Percentiles rank a stretch among this genome's conserved stretches.
These are phyloP conservation scores for Bergia sp. DNA, from an alignment of 92 coral and sea anemone genomes.

Conservation along the genomic window DNA sequence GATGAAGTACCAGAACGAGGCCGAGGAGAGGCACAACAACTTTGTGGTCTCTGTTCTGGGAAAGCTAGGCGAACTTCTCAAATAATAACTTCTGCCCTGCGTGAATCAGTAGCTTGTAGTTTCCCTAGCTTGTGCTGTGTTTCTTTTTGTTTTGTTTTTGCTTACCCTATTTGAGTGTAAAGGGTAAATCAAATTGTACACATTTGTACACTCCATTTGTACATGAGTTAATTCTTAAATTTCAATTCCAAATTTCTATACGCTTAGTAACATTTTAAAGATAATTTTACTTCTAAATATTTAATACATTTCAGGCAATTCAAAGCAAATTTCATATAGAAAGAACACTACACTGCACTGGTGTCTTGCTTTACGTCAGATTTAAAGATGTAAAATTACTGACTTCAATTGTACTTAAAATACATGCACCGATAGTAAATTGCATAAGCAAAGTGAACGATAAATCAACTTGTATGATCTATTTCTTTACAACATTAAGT, in stretches of 20 bases:
- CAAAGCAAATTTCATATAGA: neutral
- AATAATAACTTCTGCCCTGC: neutral
- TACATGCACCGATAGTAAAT: conserved; percentile 17
- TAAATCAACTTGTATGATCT: neutral
- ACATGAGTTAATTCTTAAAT: conserved; percentile 8
- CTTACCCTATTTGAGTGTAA: neutral
- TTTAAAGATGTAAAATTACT: neutral
- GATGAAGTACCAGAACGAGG: too few relatives aligned
- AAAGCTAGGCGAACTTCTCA: too few relatives aligned
- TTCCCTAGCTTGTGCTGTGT: conserved; percentile 5
- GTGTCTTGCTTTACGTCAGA: neutral
- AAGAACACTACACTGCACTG: neutral
- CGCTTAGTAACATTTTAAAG: neutral
- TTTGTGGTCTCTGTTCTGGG: too few relatives aligned
- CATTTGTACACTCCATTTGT: neutral
- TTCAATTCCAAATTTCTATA: conserved; percentile 1
- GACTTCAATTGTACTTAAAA: neutral
- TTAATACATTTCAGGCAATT: neutral
- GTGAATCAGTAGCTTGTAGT: neutral
- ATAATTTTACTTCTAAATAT: too few relatives aligned
- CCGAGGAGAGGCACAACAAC: too few relatives aligned
- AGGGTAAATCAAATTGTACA: neutral
- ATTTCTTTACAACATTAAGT: conserved; percentile 9
- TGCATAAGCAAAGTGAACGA: neutral
- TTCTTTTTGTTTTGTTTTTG: neutral